phyloP scores from a whole-genome alignment of 2,113 vertebrate genomes.

The Actinemys pallida region DNA sequence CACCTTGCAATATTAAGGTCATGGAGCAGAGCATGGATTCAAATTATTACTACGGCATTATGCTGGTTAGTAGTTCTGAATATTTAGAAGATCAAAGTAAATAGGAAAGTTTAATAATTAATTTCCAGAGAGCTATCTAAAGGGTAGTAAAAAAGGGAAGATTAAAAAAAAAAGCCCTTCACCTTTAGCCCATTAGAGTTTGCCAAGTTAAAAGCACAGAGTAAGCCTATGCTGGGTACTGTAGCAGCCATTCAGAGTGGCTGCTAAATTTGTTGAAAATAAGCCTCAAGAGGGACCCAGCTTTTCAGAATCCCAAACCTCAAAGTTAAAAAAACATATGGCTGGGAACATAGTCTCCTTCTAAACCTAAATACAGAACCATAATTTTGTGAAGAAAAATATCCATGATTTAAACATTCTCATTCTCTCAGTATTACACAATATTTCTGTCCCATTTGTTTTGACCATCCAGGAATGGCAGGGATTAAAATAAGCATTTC shows the following conservation, averaged over 20 bases:
- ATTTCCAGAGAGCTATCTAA: not conserved
- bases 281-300: not conserved
- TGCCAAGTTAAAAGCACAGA: not conserved
- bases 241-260: not conserved
- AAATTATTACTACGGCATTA: not conserved
- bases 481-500: not conserved
- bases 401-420: not conserved
- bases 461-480: not conserved
- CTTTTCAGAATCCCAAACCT: constrained; percentile 13
- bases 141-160: too few relatives aligned
- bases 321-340: not conserved
- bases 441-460: not conserved
- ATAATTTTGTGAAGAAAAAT: constrained; percentile 3
- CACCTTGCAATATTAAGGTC: not conserved
- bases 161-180: not conserved
- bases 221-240: not conserved
- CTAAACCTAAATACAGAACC: not conserved
- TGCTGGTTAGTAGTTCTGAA: not conserved
- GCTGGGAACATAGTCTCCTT: not conserved
- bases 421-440: not conserved
- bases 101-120: not conserved
- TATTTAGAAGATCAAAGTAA: not conserved
- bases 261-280: not conserved
- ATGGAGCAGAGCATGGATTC: not conserved
- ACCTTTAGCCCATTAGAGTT: not conserved